phyloP scores from a whole-genome alignment of 2,888 invertebrate genomes.

The Physocephala rufipes region DNA sequence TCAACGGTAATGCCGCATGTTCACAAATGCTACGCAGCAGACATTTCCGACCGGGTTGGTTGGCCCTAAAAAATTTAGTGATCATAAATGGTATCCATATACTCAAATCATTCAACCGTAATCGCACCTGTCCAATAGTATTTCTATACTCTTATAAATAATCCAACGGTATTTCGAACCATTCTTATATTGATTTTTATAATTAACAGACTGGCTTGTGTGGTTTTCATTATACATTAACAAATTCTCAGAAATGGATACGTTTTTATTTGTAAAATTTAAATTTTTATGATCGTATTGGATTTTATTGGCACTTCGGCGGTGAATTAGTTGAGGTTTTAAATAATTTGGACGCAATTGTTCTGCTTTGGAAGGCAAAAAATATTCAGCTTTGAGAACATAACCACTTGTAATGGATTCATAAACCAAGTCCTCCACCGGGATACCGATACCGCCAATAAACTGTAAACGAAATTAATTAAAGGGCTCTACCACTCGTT shows the following conservation, averaged over 20 bases:
- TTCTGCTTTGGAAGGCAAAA: conserved; percentile 54
- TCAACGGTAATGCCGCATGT: conserved; percentile 75
- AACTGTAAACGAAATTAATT: conserved; percentile 45
- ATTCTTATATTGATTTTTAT: conserved; percentile 41
- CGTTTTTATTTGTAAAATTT: neutral
- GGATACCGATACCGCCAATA: conserved; percentile 59
- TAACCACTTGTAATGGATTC: conserved; percentile 58
- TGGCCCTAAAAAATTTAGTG: conserved; percentile 66
- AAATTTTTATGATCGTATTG: neutral
- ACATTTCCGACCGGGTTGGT: conserved; percentile 75
- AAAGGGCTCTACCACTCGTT: neutral
- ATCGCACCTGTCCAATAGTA: conserved; percentile 51
- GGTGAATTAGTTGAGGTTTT: conserved; percentile 55
- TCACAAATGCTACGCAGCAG: conserved; percentile 81
- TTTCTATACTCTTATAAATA: conserved; percentile 58
- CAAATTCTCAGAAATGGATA: neutral
- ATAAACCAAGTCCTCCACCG: conserved; percentile 52
- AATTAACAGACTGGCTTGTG: conserved; percentile 22
- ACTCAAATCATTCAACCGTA: neutral
- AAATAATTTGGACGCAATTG: conserved; percentile 55
- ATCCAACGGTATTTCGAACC: conserved; percentile 57
- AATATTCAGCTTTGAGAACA: conserved; percentile 57
- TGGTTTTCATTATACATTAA: neutral
- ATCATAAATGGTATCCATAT: neutral
- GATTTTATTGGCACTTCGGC: conserved; percentile 40